Percentiles rank a stretch among this genome's conserved stretches.
phyloP scores from a whole-genome alignment of 2,113 vertebrate species.

The Sorex fumeus region DNA sequence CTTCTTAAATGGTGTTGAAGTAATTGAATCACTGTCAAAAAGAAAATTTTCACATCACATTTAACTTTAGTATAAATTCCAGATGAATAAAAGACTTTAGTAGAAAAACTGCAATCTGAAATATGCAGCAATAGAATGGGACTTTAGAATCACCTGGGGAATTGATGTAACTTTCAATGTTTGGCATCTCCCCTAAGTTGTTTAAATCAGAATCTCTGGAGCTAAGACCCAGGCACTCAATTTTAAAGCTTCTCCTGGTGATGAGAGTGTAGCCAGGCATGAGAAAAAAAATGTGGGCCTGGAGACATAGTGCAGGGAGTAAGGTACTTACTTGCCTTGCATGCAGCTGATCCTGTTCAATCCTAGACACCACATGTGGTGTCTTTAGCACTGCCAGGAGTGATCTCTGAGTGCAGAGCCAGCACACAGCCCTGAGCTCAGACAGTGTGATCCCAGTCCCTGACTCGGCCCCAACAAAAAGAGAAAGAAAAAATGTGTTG shows the following conservation, averaged over 20 bases:
- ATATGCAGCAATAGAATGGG: neutral
- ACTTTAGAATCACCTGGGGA: neutral
- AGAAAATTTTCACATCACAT: conserved; percentile 38
- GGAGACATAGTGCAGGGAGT: neutral
- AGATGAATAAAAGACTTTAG: conserved; percentile 41
- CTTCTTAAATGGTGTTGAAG: conserved; percentile 17
- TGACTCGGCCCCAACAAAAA: too few species aligned
- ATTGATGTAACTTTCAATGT: neutral
- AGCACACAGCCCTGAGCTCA: too few species aligned
- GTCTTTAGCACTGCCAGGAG: too few species aligned
- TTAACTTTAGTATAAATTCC: conserved; percentile 39
- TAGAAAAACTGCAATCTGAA: conserved; percentile 48
- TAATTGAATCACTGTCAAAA: neutral
- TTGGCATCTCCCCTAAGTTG: neutral
- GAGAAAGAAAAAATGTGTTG: too few species aligned
- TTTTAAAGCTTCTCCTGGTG: neutral
- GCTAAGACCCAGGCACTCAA: neutral
- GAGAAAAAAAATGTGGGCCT: conserved; percentile 12
- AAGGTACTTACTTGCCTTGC: too few species aligned
- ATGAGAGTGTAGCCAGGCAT: neutral
- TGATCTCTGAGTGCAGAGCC: too few species aligned
- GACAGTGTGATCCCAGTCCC: too few species aligned
- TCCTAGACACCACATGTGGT: too few species aligned
- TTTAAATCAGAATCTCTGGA: conserved; percentile 19
- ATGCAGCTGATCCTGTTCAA: too few species aligned